Percentiles rank a stretch among this genome's conserved stretches.
Evolutionary conservation across 2,113 vertebrate species (phyloP).

Genomic region (Python bivittatus): DNA sequence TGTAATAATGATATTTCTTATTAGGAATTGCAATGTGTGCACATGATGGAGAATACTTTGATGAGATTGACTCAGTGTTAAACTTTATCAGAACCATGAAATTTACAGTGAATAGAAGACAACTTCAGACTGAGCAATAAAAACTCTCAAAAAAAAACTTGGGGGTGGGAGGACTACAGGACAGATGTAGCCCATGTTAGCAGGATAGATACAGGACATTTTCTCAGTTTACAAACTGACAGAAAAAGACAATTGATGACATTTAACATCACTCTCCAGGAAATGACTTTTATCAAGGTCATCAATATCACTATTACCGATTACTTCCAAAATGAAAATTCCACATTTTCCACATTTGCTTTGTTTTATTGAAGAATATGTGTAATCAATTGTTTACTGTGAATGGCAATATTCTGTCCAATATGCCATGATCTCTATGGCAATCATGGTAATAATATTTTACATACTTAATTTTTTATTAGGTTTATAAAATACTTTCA

Average conservation of each 20-base stretch:
- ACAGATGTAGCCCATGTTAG: constrained; percentile 64
- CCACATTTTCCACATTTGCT: constrained; percentile 50
- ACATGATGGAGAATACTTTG: not conserved
- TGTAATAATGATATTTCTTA: too few relatives aligned
- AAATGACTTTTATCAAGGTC: constrained; percentile 63
- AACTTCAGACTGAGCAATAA: constrained; percentile 56
- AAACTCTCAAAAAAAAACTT: constrained; percentile 64
- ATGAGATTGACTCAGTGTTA: not conserved
- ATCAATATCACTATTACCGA: constrained; percentile 15
- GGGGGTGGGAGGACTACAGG: constrained; percentile 39
- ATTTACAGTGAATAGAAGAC: constrained; percentile 43
- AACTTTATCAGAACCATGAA: constrained; percentile 7
- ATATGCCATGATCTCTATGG: too few relatives aligned
- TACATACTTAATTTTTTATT: not conserved
- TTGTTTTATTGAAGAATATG: constrained; percentile 38
- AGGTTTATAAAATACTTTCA: constrained; percentile 21
- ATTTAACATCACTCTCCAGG: constrained; percentile 42
- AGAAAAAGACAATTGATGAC: constrained; percentile 49
- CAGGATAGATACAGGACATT: constrained; percentile 45
- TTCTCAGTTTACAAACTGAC: constrained; percentile 55
- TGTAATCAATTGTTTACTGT: constrained; percentile 20
- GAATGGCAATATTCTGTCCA: constrained; percentile 17
- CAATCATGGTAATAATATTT: not conserved
- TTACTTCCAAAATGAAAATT: constrained; percentile 37
- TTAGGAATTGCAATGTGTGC: too few relatives aligned